A percentile compares a stretch with the other conserved stretches of the same genome.
phyloP scores from a whole-genome alignment of 2,888 invertebrate genomes.

The Chorisops tibialis region DNA sequence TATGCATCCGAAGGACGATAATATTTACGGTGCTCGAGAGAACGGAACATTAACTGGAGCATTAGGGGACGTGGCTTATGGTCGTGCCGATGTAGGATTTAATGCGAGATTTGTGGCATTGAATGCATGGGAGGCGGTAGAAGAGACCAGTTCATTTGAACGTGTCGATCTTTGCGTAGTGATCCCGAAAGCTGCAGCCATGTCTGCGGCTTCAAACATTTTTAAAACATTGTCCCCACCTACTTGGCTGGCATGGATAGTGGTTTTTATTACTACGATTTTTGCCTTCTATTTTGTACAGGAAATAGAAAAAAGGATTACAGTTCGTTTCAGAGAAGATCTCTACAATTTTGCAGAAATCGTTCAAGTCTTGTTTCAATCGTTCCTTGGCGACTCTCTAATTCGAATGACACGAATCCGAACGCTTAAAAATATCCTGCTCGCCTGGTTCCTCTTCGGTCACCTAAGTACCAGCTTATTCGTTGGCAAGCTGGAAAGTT shows the following conservation, averaged over 20 bases:
- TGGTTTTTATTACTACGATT: constrained; percentile 36
- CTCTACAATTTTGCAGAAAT: constrained; percentile 27
- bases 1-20: constrained; percentile 39
- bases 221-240: constrained; percentile 38
- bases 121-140: constrained; percentile 35
- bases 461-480: constrained; percentile 44
- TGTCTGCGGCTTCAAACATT: constrained; percentile 44
- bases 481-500: constrained; percentile 47
- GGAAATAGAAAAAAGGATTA: not conserved
- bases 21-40: constrained; percentile 40
- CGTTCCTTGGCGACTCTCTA: constrained; percentile 43
- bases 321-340: not conserved
- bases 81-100: constrained; percentile 40
- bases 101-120: constrained; percentile 42
- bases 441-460: constrained; percentile 46
- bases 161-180: constrained; percentile 40
- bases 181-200: constrained; percentile 42
- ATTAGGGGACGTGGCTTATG: constrained; percentile 38
- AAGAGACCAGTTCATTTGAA: constrained; percentile 42
- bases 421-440: constrained; percentile 42
- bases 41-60: constrained; percentile 42
- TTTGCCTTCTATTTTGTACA: not conserved
- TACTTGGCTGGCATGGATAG: constrained; percentile 40
- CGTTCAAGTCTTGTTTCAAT: constrained; percentile 41
- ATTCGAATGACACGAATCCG: constrained; percentile 38